phyloP scores from a whole-genome alignment of 2,888 invertebrate species.

The Ischnura elegans region DNA sequence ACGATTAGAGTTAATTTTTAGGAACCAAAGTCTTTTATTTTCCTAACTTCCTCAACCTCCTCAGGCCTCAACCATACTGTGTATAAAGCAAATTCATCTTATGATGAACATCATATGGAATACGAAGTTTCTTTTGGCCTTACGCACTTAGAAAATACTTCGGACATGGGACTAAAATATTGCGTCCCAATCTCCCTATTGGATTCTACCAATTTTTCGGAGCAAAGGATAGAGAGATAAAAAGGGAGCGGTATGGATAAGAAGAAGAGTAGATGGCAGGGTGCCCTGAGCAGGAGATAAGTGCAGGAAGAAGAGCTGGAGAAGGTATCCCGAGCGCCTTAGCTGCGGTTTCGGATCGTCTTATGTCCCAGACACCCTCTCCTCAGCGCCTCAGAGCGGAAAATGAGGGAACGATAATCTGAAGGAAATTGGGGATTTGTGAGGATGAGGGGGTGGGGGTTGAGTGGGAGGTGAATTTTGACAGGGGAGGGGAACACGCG shows the following conservation, averaged over 20 bases:
- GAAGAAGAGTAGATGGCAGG: not conserved
- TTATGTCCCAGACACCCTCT: slow-evolving; percentile 49
- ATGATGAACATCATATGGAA: too few species aligned
- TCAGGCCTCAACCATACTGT: too few species aligned
- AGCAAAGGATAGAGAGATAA: not conserved
- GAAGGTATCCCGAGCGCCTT: slow-evolving; percentile 42
- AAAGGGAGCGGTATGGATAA: not conserved
- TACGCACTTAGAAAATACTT: too few species aligned
- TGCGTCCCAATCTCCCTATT: too few species aligned
- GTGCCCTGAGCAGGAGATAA: not conserved
- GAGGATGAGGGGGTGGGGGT: not conserved
- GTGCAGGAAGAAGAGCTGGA: not conserved
- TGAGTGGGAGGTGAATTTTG: not conserved
- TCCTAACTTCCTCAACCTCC: too few species aligned
- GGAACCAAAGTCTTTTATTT: too few species aligned
- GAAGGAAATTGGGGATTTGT: slow-evolving; percentile 61
- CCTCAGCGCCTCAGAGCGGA: slow-evolving; percentile 44
- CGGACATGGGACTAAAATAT: too few species aligned
- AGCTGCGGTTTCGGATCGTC: slow-evolving; percentile 50
- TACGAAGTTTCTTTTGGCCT: too few species aligned
- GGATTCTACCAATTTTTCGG: too few species aligned
- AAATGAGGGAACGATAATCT: slow-evolving; percentile 66
- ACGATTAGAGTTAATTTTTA: too few species aligned
- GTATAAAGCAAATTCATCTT: too few species aligned
- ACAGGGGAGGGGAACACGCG: not conserved